phyloP scores from a whole-genome alignment of 2,888 invertebrate genomes.

The Chaitophorus viminalis region DNA sequence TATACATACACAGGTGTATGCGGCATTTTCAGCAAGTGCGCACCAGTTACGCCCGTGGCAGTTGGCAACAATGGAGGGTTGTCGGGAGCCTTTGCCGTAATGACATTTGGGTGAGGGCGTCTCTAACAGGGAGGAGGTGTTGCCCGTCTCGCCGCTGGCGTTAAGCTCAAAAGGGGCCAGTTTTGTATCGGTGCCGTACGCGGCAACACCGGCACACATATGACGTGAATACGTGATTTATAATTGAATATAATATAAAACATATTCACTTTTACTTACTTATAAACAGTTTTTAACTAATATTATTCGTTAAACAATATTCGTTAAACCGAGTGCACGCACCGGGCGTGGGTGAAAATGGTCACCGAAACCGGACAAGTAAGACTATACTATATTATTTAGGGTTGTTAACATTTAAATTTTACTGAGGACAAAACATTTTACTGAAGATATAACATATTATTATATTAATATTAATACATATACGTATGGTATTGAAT shows the following conservation, averaged over 20 bases:
- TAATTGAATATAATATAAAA: neutral
- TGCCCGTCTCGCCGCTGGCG: constrained; percentile 37
- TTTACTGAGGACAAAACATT: neutral
- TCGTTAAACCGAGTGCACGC: neutral
- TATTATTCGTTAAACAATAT: neutral
- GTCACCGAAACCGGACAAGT: constrained; percentile 62
- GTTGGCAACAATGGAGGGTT: constrained; percentile 52
- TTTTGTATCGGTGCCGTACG: constrained; percentile 55
- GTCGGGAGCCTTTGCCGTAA: constrained; percentile 41
- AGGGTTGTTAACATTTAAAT: neutral
- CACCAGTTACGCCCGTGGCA: constrained; percentile 31
- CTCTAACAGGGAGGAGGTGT: neutral
- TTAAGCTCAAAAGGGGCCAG: constrained; percentile 58
- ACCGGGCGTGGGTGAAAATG: constrained; percentile 37
- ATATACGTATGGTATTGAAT: neutral
- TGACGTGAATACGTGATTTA: constrained; percentile 46
- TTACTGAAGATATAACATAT: neutral
- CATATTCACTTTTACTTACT: no score
- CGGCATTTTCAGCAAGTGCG: constrained; percentile 51
- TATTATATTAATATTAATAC: no score
- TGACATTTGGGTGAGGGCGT: constrained; percentile 48
- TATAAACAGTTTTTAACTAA: no score
- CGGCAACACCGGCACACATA: constrained; percentile 50
- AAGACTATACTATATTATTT: neutral
- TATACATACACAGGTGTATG: constrained; percentile 38